phyloP scores from a whole-genome alignment of 2,888 invertebrate species.

The Diplazon laetatorius region DNA sequence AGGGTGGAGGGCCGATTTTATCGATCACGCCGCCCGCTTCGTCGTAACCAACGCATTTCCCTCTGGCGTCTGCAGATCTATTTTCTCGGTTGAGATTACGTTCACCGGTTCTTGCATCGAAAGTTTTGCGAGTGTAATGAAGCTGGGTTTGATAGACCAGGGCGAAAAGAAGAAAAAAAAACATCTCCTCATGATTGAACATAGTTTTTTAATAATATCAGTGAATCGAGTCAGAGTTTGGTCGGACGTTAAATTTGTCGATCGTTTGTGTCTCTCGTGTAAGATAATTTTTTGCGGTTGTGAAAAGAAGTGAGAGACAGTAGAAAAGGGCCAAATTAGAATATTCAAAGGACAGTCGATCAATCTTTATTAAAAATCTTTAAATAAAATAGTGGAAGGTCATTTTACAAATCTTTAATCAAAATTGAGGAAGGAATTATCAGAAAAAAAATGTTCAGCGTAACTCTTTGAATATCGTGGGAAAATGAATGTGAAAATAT shows the following conservation, averaged over 20 bases:
- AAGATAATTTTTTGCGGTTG: not conserved
- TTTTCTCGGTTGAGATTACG: slow-evolving; percentile 15
- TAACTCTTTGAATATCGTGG: not conserved
- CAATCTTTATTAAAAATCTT: not conserved
- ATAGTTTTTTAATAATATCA: not conserved
- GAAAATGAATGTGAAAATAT: not conserved
- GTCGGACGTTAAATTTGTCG: not conserved
- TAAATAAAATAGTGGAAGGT: too few relatives aligned
- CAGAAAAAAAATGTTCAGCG: too few relatives aligned
- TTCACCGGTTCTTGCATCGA: slow-evolving; percentile 19
- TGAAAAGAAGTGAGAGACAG: not conserved
- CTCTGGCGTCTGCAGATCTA: slow-evolving; percentile 5
- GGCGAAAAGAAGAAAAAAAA: not conserved
- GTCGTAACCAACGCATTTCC: slow-evolving; percentile 12
- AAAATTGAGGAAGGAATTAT: too few relatives aligned
- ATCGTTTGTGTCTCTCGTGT: not conserved
- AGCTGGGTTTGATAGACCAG: not conserved
- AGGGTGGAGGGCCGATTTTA: slow-evolving; percentile 50
- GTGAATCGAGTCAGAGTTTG: not conserved
- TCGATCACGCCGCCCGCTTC: slow-evolving; percentile 37
- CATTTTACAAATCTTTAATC: too few relatives aligned
- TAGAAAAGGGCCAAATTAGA: not conserved
- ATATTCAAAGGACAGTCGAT: not conserved
- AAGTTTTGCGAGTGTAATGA: slow-evolving; percentile 22
- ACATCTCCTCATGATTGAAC: not conserved